Percentiles rank a stretch among this genome's conserved stretches.
phyloP scores from a whole-genome alignment of 2,888 invertebrate species.

The Campaea margaritaria region DNA sequence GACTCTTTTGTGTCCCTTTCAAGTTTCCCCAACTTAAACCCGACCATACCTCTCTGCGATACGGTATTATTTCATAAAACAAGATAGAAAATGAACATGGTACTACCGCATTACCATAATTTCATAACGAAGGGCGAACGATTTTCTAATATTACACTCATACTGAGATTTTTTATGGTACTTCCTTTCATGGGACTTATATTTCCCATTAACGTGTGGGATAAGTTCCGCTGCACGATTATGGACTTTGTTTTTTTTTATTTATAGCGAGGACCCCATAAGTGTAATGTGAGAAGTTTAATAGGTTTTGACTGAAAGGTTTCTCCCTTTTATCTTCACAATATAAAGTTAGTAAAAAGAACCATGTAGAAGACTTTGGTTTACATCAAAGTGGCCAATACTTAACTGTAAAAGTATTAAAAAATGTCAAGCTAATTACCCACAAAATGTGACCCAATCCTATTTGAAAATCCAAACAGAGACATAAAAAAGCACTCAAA shows the following conservation, averaged over 20 bases:
- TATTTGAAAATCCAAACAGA: constrained; percentile 12
- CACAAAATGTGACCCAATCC: background rate
- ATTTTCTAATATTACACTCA: constrained; percentile 72
- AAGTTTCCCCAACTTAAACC: constrained; percentile 2
- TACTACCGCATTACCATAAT: constrained; percentile 71
- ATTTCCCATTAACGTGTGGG: constrained; percentile 39
- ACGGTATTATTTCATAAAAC: constrained; percentile 20
- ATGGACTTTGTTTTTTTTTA: constrained; percentile 28
- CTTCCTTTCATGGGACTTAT: constrained; percentile 42
- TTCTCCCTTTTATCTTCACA: background rate
- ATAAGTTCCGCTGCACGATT: constrained; percentile 35
- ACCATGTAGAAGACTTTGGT: too few species aligned
- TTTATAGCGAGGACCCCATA: constrained; percentile 16
- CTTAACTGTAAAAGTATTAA: background rate
- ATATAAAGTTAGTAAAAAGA: too few species aligned
- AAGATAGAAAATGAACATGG: constrained; percentile 19
- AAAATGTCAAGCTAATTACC: background rate
- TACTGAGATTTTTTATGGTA: constrained; percentile 71
- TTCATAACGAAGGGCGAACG: constrained; percentile 76
- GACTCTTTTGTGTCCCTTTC: constrained; percentile 36
- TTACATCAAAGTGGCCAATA: background rate
- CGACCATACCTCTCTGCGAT: constrained; percentile 19
- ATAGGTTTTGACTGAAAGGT: constrained; percentile 26
- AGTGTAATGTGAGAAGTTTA: constrained; percentile 35
- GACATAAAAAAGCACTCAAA: constrained; percentile 27